These are phyloP conservation scores for Diorhabda sublineata DNA, from an alignment of 1,140 invertebrate genomes.

Conservation along the genomic window DNA sequence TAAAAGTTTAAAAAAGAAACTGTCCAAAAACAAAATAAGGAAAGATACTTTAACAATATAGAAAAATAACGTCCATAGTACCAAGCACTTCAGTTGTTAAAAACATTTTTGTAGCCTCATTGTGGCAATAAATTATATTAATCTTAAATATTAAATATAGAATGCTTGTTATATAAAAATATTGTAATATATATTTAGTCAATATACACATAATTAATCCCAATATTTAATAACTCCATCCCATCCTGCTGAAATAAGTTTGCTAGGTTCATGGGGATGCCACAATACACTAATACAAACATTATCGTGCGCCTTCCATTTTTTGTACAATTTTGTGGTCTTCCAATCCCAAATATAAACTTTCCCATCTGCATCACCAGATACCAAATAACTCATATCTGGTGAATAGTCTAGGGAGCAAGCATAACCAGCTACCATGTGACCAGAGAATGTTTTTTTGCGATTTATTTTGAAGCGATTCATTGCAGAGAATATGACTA, in stretches of 20 bases:
- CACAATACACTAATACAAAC: conserved; percentile 93
- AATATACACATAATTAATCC: conserved; percentile 66
- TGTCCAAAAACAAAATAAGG: no score
- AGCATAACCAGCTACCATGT: conserved; percentile 99
- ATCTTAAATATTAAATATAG: no score
- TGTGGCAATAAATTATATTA: no score
- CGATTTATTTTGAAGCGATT: conserved; percentile 97
- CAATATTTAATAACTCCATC: conserved; percentile 98
- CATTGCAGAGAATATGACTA: conserved; percentile 94
- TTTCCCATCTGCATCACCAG: conserved; percentile 99
- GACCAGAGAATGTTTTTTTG: conserved; percentile 96
- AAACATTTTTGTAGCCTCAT: no score
- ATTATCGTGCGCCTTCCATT: conserved; percentile 98
- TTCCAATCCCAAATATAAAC: conserved; percentile 99
- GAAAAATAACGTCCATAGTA: no score
- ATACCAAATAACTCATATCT: conserved; percentile 98
- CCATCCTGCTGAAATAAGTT: conserved; percentile 95
- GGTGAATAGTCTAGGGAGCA: conserved; percentile 97
- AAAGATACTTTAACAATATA: no score
- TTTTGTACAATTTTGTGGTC: conserved; percentile 94
- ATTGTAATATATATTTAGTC: no score
- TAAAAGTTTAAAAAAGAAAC: no score
- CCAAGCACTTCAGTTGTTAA: no score
- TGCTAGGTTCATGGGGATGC: conserved; percentile 99
- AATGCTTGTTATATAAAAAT: no score